A percentile compares a stretch with the other conserved stretches of the same genome.
phyloP scores from a whole-genome alignment of 2,888 invertebrate genomes.

The Spisula solida region DNA sequence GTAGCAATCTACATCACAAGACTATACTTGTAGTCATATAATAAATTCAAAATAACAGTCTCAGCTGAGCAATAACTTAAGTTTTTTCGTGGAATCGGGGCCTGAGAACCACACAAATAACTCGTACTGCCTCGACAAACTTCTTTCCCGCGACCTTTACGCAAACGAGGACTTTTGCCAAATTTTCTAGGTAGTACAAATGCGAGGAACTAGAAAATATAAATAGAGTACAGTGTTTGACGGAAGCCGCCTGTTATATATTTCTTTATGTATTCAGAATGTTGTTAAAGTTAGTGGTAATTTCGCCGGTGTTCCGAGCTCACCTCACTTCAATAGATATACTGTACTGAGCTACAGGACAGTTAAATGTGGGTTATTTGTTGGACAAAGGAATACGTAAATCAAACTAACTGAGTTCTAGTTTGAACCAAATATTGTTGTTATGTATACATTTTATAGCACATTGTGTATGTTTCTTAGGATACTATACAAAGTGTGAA shows the following conservation, averaged over 20 bases:
- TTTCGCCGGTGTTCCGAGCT: not conserved
- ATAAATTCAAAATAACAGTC: too few species aligned
- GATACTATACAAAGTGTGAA: too few species aligned
- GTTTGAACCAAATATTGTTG: too few species aligned
- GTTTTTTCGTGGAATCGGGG: too few species aligned
- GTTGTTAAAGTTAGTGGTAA: not conserved
- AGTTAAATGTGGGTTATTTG: too few species aligned
- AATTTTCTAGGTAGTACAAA: conserved; percentile 2
- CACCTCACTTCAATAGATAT: not conserved
- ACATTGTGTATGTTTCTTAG: too few species aligned
- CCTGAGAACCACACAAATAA: not conserved
- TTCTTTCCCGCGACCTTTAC: conserved; percentile 22
- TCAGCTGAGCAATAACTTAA: not conserved
- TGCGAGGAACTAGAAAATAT: not conserved
- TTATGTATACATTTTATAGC: too few species aligned
- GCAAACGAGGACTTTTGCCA: conserved; percentile 1
- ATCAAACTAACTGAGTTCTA: too few species aligned
- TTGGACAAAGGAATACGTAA: too few species aligned
- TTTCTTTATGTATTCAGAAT: not conserved
- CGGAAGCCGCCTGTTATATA: not conserved
- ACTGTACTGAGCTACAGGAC: not conserved
- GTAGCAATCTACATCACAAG: too few species aligned
- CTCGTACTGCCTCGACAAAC: not conserved
- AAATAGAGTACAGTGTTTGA: not conserved
- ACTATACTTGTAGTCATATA: too few species aligned